Evolutionary conservation across 2,888 invertebrate species (phyloP), one percentile per base, ranked within the genome.

Genomic region (Papilio elwesi): DNA sequence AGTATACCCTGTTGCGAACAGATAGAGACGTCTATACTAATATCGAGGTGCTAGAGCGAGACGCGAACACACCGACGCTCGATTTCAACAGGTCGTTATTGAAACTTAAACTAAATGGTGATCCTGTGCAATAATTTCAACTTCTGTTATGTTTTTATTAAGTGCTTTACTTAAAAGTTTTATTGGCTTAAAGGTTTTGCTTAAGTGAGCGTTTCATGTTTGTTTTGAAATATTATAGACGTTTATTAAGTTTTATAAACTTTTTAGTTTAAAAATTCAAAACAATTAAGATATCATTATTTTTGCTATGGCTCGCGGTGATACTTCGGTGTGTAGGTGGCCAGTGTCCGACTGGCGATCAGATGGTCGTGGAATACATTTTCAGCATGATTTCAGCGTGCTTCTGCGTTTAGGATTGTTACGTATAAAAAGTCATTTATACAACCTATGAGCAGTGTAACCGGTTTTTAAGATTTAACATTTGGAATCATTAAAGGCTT

Each of bases 41-140:
- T 77, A 74, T 76, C 70, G 75, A 74, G 74, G 78, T 77, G 88
- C 75, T 78, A 87, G 90, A 92, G 82, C 83, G 85, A 83, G 91
- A 92, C 83, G 69, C 69, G 66, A 82, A 80, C 83, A 81, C 77
- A 82, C 75, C 80, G 77, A 81, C 82, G 82, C 81, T 83, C 86
- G 82, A 86, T 90, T 90, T 92, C 93, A 93, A 92, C 93, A 93
- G 93, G 93, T 93, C 92, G 90, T 91, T 92, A 91, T 89, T 90
- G 90, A 89, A 88, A 89, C 88, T 88, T 83, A 85, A 81, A 87
- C 87, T 91, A 88, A 92, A 90, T 90, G 89, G 90, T 89, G 91
- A 88, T 90, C 87, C 83, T 82, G 87, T 88, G 87, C 85, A 87
- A 90, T 90, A 87, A 88, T 90, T 90, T 84, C 82, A 86, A 85